Conservation (phyloP, 2,888 invertebrate genomes). For the Anagyrus pseudococci region DNA sequence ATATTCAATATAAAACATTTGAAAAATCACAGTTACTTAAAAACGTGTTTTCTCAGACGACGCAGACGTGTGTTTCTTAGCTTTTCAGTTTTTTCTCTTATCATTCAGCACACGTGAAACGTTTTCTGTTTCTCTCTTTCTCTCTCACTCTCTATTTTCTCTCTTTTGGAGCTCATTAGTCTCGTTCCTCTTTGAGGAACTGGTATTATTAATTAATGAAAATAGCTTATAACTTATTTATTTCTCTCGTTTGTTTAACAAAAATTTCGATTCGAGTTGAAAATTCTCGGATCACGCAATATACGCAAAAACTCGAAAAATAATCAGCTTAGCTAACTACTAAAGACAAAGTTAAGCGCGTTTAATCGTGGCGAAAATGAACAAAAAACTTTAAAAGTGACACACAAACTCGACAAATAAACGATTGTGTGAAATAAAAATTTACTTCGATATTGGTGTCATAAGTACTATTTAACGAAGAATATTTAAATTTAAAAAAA, state of each 20-base stretch:
- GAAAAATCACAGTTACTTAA: constrained; percentile 60
- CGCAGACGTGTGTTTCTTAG: constrained; percentile 27
- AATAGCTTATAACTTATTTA: constrained; percentile 11
- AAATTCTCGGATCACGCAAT: constrained; percentile 1
- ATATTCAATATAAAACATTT: constrained; percentile 55
- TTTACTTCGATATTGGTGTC: too few relatives aligned
- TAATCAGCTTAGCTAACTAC: neutral
- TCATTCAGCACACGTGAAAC: constrained; percentile 16
- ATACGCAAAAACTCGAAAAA: constrained; percentile 11
- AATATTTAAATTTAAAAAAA: constrained; percentile 29
- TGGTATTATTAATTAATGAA: constrained; percentile 19
- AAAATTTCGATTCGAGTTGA: neutral
- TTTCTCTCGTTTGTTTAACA: neutral
- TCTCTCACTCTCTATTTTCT: constrained; percentile 7
- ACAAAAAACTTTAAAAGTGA: constrained; percentile 7
- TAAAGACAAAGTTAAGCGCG: neutral
- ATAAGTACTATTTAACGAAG: constrained; percentile 26
- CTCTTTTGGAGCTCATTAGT: constrained; percentile 8
- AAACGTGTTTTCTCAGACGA: constrained; percentile 45
- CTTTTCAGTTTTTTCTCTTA: too few relatives aligned
- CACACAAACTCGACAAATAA: neutral
- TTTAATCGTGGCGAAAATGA: neutral
- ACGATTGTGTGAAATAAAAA: neutral
- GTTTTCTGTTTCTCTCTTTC: constrained; percentile 15
- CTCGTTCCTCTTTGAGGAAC: constrained; percentile 30